Evolutionary conservation across 2,113 vertebrate species (phyloP), one percentile per base, ranked within the genome.

Genomic region (Balaeniceps rex): DNA sequence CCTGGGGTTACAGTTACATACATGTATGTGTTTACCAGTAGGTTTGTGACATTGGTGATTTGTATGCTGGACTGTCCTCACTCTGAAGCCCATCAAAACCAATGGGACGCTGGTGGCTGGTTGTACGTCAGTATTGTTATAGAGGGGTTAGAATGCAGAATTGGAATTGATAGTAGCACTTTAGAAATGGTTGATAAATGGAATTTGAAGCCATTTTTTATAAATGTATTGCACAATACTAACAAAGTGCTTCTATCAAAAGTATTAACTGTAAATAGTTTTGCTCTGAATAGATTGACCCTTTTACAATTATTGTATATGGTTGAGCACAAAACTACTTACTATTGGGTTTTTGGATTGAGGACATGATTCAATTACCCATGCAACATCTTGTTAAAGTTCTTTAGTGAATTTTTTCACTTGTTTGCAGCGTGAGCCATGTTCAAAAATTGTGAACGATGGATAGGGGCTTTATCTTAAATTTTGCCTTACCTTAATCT

Each of bases 171-270:
- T 98, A 97, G 98, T 97, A 98, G 98, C 98, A 98, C 98, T 98
- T 98, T 98, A 98, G 79, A 97, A 97, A 97, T 97, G 98, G 98
- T 98, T 97, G 97, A 95, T 83, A 98, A 97, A 80, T 96, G 98
- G 97, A 98, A 98, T 97, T 97, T 98, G 98, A 96, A 98, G 98
- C 98, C 98, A 98, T 98, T 98, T 98, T 98, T 98, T 98, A 94
- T 97, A 98, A 97, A 98, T 68, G 95, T 96, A 80, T 97, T 98
- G 97, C 96, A 98, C 96, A 97, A 90, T 97, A 88, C 97, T 98
- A 98, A 96, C 94, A 90, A 97, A 98, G 98, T 98, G 98, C 98
- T 98, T 98, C 98, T 98, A 96, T 98, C 97, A 97, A 96, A 94
- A 98, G 96, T 97, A 93, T 97, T 96, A 97, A 94, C 90, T 96